Percentiles rank a stretch among this genome's conserved stretches.
phyloP scores from a whole-genome alignment of 2,888 invertebrate species.

The Metopia argyrocephala region DNA sequence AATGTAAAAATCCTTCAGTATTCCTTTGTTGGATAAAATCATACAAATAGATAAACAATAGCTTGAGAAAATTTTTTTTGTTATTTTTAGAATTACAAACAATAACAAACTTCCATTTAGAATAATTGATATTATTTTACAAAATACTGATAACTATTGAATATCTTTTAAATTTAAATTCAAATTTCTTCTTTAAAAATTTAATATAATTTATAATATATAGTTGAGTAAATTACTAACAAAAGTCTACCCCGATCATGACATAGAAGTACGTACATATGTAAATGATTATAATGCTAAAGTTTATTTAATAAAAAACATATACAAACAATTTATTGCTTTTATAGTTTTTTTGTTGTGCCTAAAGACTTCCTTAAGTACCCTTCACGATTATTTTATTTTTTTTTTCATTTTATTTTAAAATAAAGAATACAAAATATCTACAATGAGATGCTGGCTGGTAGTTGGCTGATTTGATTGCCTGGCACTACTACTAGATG shows the following conservation, averaged over 20 bases:
- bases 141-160: no score
- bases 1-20: no score
- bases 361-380: constrained; percentile 58
- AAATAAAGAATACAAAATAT: not conserved
- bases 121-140: no score
- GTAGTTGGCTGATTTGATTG: not conserved
- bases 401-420: not conserved
- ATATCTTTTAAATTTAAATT: no score
- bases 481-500: not conserved
- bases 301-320: constrained; percentile 32
- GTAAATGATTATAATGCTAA: not conserved
- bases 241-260: constrained; percentile 4
- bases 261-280: constrained; percentile 14
- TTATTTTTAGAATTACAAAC: no score
- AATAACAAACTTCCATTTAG: no score
- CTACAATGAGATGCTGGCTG: constrained; percentile 38
- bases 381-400: constrained; percentile 26
- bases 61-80: no score
- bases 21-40: no score
- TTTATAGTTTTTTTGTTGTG: constrained; percentile 21
- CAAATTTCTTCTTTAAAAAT: no score
- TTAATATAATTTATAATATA: no score
- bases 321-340: not conserved
- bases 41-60: no score
- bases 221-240: no score